Base-by-base conservation (phyloP, 2,113 vertebrate genomes). In the Hiodon alosoides region DNA sequence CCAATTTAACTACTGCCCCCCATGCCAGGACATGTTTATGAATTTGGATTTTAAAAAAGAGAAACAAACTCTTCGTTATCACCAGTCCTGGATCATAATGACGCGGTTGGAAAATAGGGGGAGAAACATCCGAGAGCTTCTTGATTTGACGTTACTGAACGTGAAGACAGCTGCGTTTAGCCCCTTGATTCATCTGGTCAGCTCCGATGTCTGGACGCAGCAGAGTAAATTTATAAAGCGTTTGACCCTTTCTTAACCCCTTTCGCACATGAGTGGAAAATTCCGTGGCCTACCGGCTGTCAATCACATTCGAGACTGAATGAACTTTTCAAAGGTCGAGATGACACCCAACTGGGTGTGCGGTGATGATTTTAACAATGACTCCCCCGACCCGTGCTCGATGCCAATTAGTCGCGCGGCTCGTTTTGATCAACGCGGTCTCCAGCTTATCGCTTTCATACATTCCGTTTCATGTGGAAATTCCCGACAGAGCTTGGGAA, bases 211-310 rank as follows among this genome's bases (percentile, higher is more conserved):
- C 31, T 31, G 17, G 65, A 7, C 48, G 2, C n/a, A 17, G 13
- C 74, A 60, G 57, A 53, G 17, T 69, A 76, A 48, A 69, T 61
- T 72, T 72, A 72, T 58, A 62, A 61, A 52, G 62, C 8, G 10
- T 59, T 11, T 52, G 3, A 52, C 13, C 67, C 50, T 11, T 51
- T 17, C 31, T 46, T 7, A 8, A 57, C 31, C 31, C 31, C 17
- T 60, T 71, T 59, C 47, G 14, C 13, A 59, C 6, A 10, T 48
- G 46, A 11, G 17, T 48, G 57, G 5, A 3, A 14, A 60, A 59
- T 71, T 17, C 57, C 13, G 31, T 31, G 17, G 31, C 14, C 53
- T 71, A 14, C 70, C 52, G 31, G 69, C 69, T 31, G 16, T 71
- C 11, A 50, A 6, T 58, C 70, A 14, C 7, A 57, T 71, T 46